Evolutionary conservation across 1,140 invertebrate species (phyloP), one percentile per base, ranked within the genome.

Genomic region (Platyscapa corneri): DNA sequence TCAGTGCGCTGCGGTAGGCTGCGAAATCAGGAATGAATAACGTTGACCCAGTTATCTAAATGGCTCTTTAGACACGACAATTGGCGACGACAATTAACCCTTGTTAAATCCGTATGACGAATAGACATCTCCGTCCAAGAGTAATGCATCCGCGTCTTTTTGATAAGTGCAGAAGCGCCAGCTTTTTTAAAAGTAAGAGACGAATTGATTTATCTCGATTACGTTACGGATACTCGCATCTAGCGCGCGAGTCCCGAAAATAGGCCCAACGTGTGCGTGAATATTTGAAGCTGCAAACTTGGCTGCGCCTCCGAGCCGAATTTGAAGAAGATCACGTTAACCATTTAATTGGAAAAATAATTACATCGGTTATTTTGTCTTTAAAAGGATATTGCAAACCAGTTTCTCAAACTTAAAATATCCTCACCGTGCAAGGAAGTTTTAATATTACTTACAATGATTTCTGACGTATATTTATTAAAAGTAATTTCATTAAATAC

Each of bases 11-110:
- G 67, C 67, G 67, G 32, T 3, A 70, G 67, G 37, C 20, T 64
- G 82, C 39, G 49, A 84, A 84, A 84, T 84, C 83, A 46, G 75
- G 75, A 37, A 60, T 64, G 37, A 85, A 80, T 39, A 64, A 80
- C 39, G 46, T 74, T 74, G 65, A 74, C 77, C 83, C 65, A 80
- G 76, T 85, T 80, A 42, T 76, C 39, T 64, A 70, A 46, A 30
- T 23, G 67, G 72, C 82, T 46, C 18, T 32, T 77, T 49, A 30
- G 60, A 3, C 27, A 30, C 32, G 53, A 39, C 72, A 37, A 70
- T 30, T 72, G 39, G 37, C 72, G 32, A 76, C 39, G 75, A 42
- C 67, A 85, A 85, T 85, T 85, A 67, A 64, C 65, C 77, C 77
- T 85, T 34, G 83, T 85, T 85, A 74, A 74, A 60, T 76, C 27